Percentiles rank a stretch among this genome's conserved stretches.
Evolutionary conservation across 1,140 invertebrate species (phyloP).

Genomic region (Nephila pilipes): DNA sequence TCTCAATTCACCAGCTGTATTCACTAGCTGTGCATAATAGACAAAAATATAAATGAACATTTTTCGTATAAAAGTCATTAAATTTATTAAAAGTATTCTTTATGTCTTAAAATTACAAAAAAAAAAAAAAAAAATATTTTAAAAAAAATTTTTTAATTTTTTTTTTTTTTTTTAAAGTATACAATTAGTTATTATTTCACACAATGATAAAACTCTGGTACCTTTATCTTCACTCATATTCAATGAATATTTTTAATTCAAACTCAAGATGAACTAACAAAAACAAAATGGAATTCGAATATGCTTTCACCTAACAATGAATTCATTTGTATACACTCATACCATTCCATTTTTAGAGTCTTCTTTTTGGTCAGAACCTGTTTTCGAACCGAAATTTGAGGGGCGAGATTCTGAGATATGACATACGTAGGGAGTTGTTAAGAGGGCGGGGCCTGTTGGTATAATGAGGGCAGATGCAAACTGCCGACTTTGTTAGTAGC

Average conservation of each 20-base stretch:
- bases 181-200: too few species aligned
- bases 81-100: too few species aligned
- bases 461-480: conserved; percentile 60
- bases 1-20: too few species aligned
- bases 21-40: too few species aligned
- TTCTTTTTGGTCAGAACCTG: conserved; percentile 18
- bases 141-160: too few species aligned
- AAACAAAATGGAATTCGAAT: neutral
- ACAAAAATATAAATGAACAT: too few species aligned
- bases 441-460: neutral
- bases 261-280: neutral
- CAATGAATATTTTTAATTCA: neutral
- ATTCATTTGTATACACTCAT: neutral
- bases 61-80: too few species aligned
- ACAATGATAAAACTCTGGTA: too few species aligned
- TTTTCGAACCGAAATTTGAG: conserved; percentile 13
- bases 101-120: too few species aligned
- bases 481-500: conserved; percentile 23
- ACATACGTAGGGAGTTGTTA: conserved; percentile 51
- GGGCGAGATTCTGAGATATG: conserved; percentile 21
- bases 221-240: too few species aligned
- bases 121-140: too few species aligned
- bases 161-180: too few species aligned
- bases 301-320: neutral
- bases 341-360: conserved; percentile 8